Conservation (phyloP, 2,797 vertebrate species). For the Gallinago stenura region DNA sequence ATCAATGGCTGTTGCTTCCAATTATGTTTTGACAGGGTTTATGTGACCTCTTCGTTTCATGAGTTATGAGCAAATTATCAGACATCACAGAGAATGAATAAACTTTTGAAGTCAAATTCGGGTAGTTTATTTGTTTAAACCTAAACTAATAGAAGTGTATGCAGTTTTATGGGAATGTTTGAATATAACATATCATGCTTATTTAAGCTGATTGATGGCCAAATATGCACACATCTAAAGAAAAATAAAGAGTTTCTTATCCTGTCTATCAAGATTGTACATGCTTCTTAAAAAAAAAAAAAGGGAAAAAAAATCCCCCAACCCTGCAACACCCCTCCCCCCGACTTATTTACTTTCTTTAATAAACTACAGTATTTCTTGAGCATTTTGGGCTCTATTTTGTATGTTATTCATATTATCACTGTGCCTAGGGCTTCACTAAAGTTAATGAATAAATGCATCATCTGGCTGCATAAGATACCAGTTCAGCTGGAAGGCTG, state of each 20-base stretch:
- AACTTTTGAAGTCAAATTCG: not conserved
- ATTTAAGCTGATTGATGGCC: not conserved
- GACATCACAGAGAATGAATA: not conserved
- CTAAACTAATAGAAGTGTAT: not conserved
- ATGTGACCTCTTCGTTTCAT: not conserved
- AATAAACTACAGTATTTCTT: not conserved
- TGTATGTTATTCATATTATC: slow-evolving; percentile 28
- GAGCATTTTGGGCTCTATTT: not conserved
- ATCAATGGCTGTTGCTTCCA: not conserved
- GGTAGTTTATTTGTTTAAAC: slow-evolving; percentile 16
- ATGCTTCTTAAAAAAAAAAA: not conserved
- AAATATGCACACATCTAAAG: not conserved
- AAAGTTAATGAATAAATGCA: slow-evolving; percentile 57
- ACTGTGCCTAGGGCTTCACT: slow-evolving; percentile 29
- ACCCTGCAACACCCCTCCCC: not conserved
- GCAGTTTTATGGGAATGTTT: not conserved
- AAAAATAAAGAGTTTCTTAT: not conserved
- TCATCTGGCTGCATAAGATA: slow-evolving; percentile 6
- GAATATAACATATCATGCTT: not conserved
- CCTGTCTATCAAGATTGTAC: not conserved
- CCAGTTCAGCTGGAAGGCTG: slow-evolving; percentile 41
- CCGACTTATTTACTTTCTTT: not conserved
- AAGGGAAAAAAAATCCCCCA: fast-evolving
- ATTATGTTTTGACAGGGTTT: not conserved
- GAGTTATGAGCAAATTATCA: not conserved